These are phyloP conservation scores for Peromyscus nudipes DNA, from an alignment of 2,797 vertebrate genomes.

Conservation along the genomic window DNA sequence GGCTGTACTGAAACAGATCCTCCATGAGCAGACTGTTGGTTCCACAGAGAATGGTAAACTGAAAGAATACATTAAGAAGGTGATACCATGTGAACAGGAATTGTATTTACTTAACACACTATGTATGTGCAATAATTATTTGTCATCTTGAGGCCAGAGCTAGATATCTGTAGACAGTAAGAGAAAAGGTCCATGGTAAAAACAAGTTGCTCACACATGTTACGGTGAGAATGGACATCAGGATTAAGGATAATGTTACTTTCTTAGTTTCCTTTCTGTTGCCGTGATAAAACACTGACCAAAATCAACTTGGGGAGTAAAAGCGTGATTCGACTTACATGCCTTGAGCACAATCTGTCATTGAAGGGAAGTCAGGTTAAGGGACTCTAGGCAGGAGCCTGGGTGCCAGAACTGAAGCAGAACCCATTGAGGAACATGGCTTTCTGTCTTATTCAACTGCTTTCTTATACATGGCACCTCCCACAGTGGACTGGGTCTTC, in stretches of 20 bases:
- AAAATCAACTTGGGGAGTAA: neutral
- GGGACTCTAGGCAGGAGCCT: neutral
- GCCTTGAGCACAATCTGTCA: neutral
- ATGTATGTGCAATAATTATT: neutral
- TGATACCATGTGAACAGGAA: neutral
- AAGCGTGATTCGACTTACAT: neutral
- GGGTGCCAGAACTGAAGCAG: neutral
- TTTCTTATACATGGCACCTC: neutral
- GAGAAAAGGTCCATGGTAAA: neutral
- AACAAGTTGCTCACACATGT: neutral
- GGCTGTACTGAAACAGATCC: neutral
- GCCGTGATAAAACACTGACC: neutral
- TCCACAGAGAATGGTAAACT: neutral
- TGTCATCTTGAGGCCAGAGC: neutral
- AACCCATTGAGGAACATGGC: neutral
- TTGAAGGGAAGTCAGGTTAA: too few relatives aligned
- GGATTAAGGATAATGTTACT: neutral
- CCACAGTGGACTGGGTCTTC: neutral
- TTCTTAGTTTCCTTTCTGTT: neutral
- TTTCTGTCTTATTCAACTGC: neutral
- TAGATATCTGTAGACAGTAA: neutral
- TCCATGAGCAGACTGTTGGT: neutral
- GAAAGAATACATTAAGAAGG: neutral
- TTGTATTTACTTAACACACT: neutral
- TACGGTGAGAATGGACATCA: too few relatives aligned